Conservation (phyloP, 2,888 invertebrate species). For the Achlya flavicornis region DNA sequence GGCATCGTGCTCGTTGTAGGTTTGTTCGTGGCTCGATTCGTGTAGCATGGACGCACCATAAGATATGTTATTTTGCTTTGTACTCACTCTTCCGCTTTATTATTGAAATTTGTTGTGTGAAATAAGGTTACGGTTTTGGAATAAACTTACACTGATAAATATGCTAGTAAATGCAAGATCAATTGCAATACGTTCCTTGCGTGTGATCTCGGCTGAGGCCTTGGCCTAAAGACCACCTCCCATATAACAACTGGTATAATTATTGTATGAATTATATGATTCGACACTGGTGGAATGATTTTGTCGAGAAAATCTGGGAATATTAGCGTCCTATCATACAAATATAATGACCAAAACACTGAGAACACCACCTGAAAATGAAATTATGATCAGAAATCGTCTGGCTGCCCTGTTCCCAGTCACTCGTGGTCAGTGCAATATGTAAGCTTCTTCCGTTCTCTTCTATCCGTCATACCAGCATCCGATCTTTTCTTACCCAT, state of each 20-base stretch:
- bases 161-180: constrained; percentile 45
- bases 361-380: constrained; percentile 60
- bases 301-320: constrained; percentile 57
- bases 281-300: constrained; percentile 49
- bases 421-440: too few relatives aligned
- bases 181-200: constrained; percentile 49
- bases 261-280: constrained; percentile 68
- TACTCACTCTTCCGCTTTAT: too few relatives aligned
- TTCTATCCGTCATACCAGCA: too few relatives aligned
- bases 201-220: constrained; percentile 55
- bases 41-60: too few relatives aligned
- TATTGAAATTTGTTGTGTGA: too few relatives aligned
- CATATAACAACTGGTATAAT: constrained; percentile 61
- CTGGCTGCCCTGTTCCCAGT: too few relatives aligned
- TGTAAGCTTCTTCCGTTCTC: too few relatives aligned
- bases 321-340: constrained; percentile 58
- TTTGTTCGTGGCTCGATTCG: too few relatives aligned
- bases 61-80: too few relatives aligned
- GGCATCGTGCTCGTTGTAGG: too few relatives aligned
- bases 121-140: too few relatives aligned
- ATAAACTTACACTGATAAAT: constrained; percentile 65
- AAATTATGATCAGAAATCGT: background rate
- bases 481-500: too few relatives aligned
- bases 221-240: constrained; percentile 57
- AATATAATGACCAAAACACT: constrained; percentile 65